Percentiles rank a stretch among this genome's conserved stretches.
Evolutionary conservation across 30 jellyfish, hydroid and myxozoan genomes (phyloP).

Genomic region (Mastigias papua): DNA sequence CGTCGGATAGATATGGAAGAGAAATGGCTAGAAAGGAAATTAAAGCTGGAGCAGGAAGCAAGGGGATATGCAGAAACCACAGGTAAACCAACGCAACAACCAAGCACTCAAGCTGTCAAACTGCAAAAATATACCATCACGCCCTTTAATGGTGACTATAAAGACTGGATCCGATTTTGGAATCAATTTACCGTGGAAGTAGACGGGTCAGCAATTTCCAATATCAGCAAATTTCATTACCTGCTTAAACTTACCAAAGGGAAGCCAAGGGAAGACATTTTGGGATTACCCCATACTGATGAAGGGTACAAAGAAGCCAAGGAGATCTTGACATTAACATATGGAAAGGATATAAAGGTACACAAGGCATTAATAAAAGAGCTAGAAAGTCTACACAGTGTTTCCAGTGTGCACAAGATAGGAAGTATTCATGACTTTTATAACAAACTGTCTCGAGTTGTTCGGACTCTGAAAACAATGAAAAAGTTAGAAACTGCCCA

Average conservation of each 20-base stretch:
- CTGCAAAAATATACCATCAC: slow-evolving; percentile 41
- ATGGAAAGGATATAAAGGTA: slow-evolving; percentile 51
- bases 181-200: slow-evolving; percentile 65
- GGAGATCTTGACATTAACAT: too few relatives aligned
- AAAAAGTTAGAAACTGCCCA: slow-evolving; percentile 67
- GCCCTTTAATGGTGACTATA: slow-evolving; percentile 38
- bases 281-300: slow-evolving; percentile 58
- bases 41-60: background rate
- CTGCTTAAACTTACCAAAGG: slow-evolving; percentile 56
- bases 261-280: slow-evolving; percentile 71
- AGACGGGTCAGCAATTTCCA: slow-evolving; percentile 56
- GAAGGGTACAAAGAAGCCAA: slow-evolving; percentile 65
- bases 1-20: background rate
- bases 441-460: slow-evolving; percentile 50
- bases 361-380: slow-evolving; percentile 62
- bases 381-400: slow-evolving; percentile 20
- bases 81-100: background rate
- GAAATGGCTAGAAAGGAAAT: background rate
- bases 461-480: slow-evolving; percentile 59
- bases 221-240: slow-evolving; percentile 66
- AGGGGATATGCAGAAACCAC: background rate
- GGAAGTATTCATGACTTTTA: slow-evolving; percentile 51
- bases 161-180: slow-evolving; percentile 70
- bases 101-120: slow-evolving; percentile 25
- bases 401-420: slow-evolving; percentile 3